Percentiles rank a stretch among this genome's conserved stretches.
Evolutionary conservation across 2,113 vertebrate genomes (phyloP).

Genomic region (Saimiri boliviensis): DNA sequence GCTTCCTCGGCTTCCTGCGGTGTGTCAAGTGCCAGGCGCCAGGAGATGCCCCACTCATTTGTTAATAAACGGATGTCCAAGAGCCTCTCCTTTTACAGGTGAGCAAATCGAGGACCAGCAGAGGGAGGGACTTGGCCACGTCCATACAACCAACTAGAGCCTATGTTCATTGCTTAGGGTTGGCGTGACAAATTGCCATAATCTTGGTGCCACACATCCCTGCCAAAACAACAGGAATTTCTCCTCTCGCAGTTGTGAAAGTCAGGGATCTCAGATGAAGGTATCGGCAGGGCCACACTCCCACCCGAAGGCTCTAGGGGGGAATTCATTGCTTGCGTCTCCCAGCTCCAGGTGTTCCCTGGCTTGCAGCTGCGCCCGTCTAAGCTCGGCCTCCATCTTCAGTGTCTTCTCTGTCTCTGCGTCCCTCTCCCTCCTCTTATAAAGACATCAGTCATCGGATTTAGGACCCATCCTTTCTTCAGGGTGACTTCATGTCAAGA

Average conservation of each 20-base stretch:
- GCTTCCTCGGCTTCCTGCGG: not conserved
- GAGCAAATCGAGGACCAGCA: not conserved
- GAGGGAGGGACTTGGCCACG: not conserved
- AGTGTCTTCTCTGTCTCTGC: not conserved
- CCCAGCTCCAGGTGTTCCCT: not conserved
- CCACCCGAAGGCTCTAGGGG: not conserved
- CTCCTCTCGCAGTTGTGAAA: not conserved
- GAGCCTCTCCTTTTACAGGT: not conserved
- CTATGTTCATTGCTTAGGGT: accelerated
- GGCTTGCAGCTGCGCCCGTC: not conserved
- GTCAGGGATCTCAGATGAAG: accelerated
- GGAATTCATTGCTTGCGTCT: not conserved
- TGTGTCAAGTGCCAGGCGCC: accelerated
- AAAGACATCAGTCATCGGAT: not conserved
- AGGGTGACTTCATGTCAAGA: not conserved
- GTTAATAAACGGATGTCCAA: not conserved
- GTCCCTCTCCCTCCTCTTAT: not conserved
- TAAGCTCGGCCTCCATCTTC: accelerated
- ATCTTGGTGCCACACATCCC: not conserved
- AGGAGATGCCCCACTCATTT: not conserved
- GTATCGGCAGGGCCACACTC: accelerated
- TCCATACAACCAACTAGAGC: accelerated
- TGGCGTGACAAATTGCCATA: accelerated
- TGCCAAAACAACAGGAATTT: not conserved
- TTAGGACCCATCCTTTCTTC: not conserved